Evolutionary conservation across 1,140 invertebrate species (phyloP).

Genomic region (Penaeus indicus): DNA sequence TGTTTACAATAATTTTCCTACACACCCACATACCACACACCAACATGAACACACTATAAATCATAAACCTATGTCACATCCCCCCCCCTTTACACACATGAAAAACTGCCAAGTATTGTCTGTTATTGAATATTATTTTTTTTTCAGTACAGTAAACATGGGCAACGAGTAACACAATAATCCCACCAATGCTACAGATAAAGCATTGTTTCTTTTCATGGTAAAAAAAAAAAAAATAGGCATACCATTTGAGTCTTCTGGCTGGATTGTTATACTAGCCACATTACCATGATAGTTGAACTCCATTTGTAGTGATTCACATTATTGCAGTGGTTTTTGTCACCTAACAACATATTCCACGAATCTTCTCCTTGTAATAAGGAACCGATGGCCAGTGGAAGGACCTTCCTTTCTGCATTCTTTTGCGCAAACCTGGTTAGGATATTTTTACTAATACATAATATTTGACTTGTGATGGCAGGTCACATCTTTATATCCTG

Average conservation of each 20-base stretch:
- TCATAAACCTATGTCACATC: too few relatives aligned
- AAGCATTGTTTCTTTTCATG: constrained; percentile 43
- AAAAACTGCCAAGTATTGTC: too few relatives aligned
- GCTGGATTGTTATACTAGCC: constrained; percentile 47
- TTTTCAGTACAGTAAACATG: constrained; percentile 13
- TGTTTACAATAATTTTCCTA: too few relatives aligned
- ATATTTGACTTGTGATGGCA: neutral
- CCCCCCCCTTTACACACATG: too few relatives aligned
- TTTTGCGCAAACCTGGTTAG: constrained; percentile 52
- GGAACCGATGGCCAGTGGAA: constrained; percentile 55
- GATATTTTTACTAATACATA: neutral
- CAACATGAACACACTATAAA: too few relatives aligned
- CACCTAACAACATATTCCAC: constrained; percentile 54
- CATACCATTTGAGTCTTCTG: constrained; percentile 49
- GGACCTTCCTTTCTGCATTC: constrained; percentile 52
- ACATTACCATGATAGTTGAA: constrained; percentile 44
- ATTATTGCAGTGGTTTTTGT: constrained; percentile 36
- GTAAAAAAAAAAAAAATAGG: too few relatives aligned
- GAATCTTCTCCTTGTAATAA: constrained; percentile 53
- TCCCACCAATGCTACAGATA: constrained; percentile 47
- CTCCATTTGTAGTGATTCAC: constrained; percentile 33
- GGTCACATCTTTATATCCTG: neutral
- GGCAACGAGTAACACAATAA: constrained; percentile 33
- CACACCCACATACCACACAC: too few relatives aligned
- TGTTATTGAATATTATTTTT: too few relatives aligned